phyloP scores from a whole-genome alignment of 2,113 vertebrate genomes.

The Opisthocomus hoazin region DNA sequence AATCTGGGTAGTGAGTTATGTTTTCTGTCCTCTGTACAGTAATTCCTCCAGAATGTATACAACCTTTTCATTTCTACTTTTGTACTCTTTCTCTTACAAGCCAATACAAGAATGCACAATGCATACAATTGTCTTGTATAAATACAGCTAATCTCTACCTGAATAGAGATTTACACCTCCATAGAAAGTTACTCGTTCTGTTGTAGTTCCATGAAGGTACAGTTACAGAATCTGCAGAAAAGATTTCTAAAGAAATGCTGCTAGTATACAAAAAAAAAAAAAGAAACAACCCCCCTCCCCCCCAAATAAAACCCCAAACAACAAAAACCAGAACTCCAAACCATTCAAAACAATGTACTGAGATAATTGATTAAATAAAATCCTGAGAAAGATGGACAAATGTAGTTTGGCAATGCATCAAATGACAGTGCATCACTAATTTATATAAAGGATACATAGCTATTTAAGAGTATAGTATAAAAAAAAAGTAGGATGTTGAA shows the following conservation, averaged over 20 bases:
- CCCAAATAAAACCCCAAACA: neutral
- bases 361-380: neutral
- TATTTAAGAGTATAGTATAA: neutral
- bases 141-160: neutral
- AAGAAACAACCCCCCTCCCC: rapidly evolving
- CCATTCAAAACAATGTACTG: neutral
- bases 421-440: neutral
- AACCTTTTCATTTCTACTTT: neutral
- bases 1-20: neutral
- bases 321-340: neutral
- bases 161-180: neutral
- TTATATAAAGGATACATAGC: neutral
- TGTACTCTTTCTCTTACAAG: neutral
- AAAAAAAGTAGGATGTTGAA: neutral
- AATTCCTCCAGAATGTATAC: neutral
- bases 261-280: neutral
- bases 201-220: neutral
- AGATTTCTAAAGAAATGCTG: neutral
- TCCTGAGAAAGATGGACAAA: neutral
- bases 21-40: neutral
- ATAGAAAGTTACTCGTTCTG: neutral
- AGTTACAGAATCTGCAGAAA: neutral
- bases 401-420: neutral
- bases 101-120: neutral
- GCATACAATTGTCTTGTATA: neutral